Base-by-base conservation (phyloP, 2,888 invertebrate genomes). In the Myopa tessellatipennis region DNA sequence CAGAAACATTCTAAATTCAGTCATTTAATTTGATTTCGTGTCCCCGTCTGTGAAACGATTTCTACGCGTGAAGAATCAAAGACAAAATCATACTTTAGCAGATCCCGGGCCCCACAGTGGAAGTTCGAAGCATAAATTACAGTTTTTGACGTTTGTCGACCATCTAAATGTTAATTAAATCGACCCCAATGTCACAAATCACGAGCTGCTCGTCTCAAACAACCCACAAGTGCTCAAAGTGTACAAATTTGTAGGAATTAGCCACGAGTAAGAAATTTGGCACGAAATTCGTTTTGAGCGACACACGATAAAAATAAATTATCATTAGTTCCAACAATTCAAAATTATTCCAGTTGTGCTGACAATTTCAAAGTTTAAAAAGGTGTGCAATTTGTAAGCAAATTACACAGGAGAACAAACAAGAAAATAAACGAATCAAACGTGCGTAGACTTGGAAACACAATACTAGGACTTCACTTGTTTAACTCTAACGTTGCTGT, bases 291-390 rank as follows among this genome's bases (percentile, higher is more conserved):
- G 1, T 3, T 1, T 50, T 50, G 50, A 10, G 50, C 50, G 73
- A 61, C 73, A 73, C 73, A 73, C 73, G 73, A 73, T 36, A 73
- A 73, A 45, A 61, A 74, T 74, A 74, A 74, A 74, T 63, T 74
- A 71, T 38, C 16, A 45, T 10, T 6, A n/a, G 12, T 74, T 45
- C 45, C 6, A n/a, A n/a, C 55, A n/a, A 10, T 10, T 16, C 5
- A 55, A 55, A 34, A 55, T 34, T 4, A 5, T 26, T 52, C 26
- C 1, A 26, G n/a, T 34, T 16, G 4, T 12, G 16, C n/a, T 10
- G 55, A 16, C 26, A 14, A 55, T 3, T 26, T 70, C n/a, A 34
- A n/a, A 40, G 26, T 52, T 34, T n/a, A 55, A 55, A 14, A 50
- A 6, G 52, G 4, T 55, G 16, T 70, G 70, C 52, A 52, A 70